These are phyloP conservation scores for Parambassis ranga DNA, from an alignment of 2,797 vertebrate genomes.

Conservation along the genomic window DNA sequence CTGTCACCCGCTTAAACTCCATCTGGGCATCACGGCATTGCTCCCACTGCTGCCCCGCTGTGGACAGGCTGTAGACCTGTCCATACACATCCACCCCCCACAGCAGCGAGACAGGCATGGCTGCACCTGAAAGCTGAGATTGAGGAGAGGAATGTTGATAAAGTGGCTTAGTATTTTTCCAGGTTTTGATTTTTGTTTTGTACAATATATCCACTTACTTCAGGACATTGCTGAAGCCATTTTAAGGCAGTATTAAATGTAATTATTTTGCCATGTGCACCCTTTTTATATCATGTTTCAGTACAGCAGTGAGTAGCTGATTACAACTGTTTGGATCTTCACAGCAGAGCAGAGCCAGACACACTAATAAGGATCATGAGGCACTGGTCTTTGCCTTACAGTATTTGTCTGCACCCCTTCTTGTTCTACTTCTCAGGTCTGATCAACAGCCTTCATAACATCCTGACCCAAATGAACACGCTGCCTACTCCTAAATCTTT, in stretches of 20 bases:
- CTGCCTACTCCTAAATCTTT: background rate
- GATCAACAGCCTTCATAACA: background rate
- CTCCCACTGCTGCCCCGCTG: constrained; percentile 91
- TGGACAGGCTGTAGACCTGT: constrained; percentile 89
- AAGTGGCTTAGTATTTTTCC: background rate
- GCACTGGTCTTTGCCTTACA: background rate
- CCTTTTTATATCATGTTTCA: too few relatives aligned
- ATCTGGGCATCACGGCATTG: constrained; percentile 86
- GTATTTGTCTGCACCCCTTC: background rate
- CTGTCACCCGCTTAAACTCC: constrained; percentile 91
- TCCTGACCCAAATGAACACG: background rate
- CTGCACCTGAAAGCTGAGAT: constrained; percentile 50
- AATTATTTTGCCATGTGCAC: too few relatives aligned
- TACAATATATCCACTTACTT: too few relatives aligned
- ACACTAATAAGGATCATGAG: background rate
- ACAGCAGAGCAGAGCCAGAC: too few relatives aligned
- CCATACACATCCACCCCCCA: constrained; percentile 96
- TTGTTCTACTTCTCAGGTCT: background rate
- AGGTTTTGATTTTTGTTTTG: too few relatives aligned
- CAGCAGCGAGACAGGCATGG: constrained; percentile 86
- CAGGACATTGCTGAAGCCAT: too few relatives aligned
- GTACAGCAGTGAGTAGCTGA: too few relatives aligned
- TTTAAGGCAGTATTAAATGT: too few relatives aligned
- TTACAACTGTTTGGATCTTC: too few relatives aligned
- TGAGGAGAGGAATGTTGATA: background rate